Evolutionary conservation across 2,113 vertebrate species (phyloP), one percentile per base, ranked within the genome.

Genomic region (Coptodon bakossiorum): DNA sequence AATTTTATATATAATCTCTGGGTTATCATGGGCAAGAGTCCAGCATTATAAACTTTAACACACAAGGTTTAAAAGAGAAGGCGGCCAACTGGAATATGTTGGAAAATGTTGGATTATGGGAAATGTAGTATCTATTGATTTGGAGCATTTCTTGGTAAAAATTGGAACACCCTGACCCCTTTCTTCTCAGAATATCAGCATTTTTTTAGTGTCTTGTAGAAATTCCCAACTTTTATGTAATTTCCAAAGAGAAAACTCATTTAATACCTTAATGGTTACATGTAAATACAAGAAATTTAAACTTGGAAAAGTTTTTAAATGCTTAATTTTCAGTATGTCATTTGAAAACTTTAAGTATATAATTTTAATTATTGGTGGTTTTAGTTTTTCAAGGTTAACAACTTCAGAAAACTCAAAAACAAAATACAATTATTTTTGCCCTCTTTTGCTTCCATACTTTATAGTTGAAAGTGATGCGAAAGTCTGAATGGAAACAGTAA

Each of bases 401-500:
- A 78, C 31, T 50, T 78, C 9, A 78, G 16, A 7, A 78, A 68
- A 38, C 19, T 57, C 3, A 59, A 34, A 61, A 17, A 73, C 6
- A 61, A 61, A 59, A 31, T 85, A 11, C n/a, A 80, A 80, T 29
- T 43, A 13, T 50, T 86, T 83, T 88, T 61, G 14, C 68, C 61
- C 53, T 29, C 78, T 87, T 22, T 82, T 81, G 88, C 87, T 84
- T 91, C 85, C 48, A 6, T 81, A 81, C 31, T 0, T 9, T 85
- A 40, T 84, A 68, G 73, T 90, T 88, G 27, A 19, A 84, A 53
- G 40, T 82, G 84, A 86, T 91, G 24, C 36, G 3, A 80, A 68
- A 29, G 78, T 90, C 82, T 86, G 88, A 86, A 86, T 86, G 73
- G 52, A 86, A 86, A 84, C 40, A 56, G 79, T 79, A 82, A 36